Base-by-base conservation (phyloP, 1,140 invertebrate species). In the Triops longicaudatus region DNA sequence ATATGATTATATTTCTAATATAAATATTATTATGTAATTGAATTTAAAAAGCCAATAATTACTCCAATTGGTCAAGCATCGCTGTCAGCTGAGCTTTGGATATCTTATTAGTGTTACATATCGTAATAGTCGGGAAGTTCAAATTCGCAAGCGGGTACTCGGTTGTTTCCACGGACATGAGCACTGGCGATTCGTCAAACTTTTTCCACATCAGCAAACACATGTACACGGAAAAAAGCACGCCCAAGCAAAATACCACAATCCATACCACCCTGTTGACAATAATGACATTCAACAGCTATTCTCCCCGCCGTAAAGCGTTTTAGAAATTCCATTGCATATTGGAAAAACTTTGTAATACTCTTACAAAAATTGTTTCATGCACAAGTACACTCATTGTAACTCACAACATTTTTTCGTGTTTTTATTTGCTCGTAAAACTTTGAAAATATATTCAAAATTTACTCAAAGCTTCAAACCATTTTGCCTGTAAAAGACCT, bases 111-210 rank as follows among this genome's bases (percentile, higher is more conserved):
- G 41, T 72, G 72, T 75, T 78, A 63, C 76, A 79, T 73, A 78
- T 79, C 79, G 73, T 77, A 72, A 73, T 80, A 76, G 72, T 77
- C 76, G 74, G 81, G 79, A 26, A 82, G 72, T 42, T 73, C 27
- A 77, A 43, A 73, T 77, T 73, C 14, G 31, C 73, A 6, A 77
- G 72, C 14, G 76, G 76, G 41, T 77, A 77, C 17, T 73, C 41
- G 63, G 63, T 71, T 4, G 76, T 77, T 73, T 77, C 76, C 14
- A 77, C 72, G 72, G 76, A 72, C 3, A 72, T 77, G 6, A 77
- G 76, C 11, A 77, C 76, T 22, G 76, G 76, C 27, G 76, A 31
- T 41, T 74, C 72, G 28, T 77, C 72, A 41, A 42, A 77, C 42
- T 77, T 77, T 42, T 73, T 31, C 72, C 72, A 77, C 76, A 77